phyloP scores from a whole-genome alignment of 2,888 invertebrate genomes.

The Stegana nigrithorax region DNA sequence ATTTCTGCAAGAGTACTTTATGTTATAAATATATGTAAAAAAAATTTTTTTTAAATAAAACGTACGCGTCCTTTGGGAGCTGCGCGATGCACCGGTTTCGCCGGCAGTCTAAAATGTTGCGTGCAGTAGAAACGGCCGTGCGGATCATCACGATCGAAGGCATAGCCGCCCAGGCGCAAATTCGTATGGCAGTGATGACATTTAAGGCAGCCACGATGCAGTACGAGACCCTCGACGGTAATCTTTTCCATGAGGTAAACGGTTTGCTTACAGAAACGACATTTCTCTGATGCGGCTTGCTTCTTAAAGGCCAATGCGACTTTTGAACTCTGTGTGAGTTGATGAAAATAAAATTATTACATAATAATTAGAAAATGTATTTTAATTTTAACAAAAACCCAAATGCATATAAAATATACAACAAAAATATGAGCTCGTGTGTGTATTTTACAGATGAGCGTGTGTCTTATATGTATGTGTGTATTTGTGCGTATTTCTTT shows the following conservation, averaged over 20 bases:
- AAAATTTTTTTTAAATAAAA: background rate
- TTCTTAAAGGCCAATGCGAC: slow-evolving; percentile 73
- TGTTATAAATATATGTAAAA: background rate
- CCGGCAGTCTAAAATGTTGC: slow-evolving; percentile 78
- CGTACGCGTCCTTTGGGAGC: slow-evolving; percentile 45
- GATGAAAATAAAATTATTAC: background rate
- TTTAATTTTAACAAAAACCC: too few relatives aligned
- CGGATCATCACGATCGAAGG: slow-evolving; percentile 78
- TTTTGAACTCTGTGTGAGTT: slow-evolving; percentile 74
- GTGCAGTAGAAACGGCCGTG: slow-evolving; percentile 80
- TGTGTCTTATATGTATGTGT: slow-evolving; percentile 25
- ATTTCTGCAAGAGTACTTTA: slow-evolving; percentile 35
- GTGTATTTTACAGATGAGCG: slow-evolving; percentile 13
- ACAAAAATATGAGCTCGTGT: too few relatives aligned
- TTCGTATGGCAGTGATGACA: slow-evolving; percentile 92
- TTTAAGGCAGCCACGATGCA: slow-evolving; percentile 93
- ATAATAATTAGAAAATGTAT: too few relatives aligned
- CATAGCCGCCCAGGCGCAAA: slow-evolving; percentile 81
- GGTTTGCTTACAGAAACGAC: slow-evolving; percentile 89
- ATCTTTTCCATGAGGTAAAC: slow-evolving; percentile 95
- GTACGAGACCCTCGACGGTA: slow-evolving; percentile 88
- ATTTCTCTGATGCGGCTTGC: slow-evolving; percentile 79
- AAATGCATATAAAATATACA: too few relatives aligned
- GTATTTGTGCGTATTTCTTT: too few relatives aligned
- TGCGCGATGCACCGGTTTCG: slow-evolving; percentile 68